Conservation (phyloP, 2,113 vertebrate genomes). For the Camelus dromedarius region DNA sequence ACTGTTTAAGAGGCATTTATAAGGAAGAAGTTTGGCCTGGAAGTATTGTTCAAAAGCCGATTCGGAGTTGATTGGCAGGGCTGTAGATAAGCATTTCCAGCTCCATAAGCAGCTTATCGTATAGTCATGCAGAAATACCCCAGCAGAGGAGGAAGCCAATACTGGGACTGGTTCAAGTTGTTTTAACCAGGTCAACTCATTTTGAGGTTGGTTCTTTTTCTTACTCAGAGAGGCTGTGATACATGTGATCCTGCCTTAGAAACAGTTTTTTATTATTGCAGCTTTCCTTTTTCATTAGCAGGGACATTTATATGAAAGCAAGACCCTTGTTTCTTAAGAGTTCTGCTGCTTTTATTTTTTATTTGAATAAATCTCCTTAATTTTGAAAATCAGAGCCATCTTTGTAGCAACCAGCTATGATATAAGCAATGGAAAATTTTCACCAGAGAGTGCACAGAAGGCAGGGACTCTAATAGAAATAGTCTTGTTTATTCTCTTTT, state of each 20-base stretch:
- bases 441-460: not conserved
- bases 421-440: not conserved
- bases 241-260: not conserved
- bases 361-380: not conserved
- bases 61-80: not conserved
- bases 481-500: not conserved
- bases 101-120: not conserved
- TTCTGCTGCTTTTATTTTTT: conserved; percentile 53
- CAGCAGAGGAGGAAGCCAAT: not conserved
- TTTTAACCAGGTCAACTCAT: not conserved
- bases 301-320: conserved; percentile 22
- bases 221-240: not conserved
- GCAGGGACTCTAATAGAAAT: not conserved
- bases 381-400: not conserved
- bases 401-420: not conserved
- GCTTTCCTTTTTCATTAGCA: not conserved
- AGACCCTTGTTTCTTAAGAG: not conserved
- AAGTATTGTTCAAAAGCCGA: not conserved
- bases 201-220: not conserved
- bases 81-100: not conserved
- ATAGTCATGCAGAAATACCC: conserved; percentile 6
- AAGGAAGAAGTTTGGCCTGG: not conserved
- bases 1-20: not conserved
- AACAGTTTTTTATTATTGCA: conserved; percentile 29
- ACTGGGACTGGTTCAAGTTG: not conserved